Conservation (phyloP, 2,888 invertebrate genomes). For the Scaptomyza polygonia region DNA sequence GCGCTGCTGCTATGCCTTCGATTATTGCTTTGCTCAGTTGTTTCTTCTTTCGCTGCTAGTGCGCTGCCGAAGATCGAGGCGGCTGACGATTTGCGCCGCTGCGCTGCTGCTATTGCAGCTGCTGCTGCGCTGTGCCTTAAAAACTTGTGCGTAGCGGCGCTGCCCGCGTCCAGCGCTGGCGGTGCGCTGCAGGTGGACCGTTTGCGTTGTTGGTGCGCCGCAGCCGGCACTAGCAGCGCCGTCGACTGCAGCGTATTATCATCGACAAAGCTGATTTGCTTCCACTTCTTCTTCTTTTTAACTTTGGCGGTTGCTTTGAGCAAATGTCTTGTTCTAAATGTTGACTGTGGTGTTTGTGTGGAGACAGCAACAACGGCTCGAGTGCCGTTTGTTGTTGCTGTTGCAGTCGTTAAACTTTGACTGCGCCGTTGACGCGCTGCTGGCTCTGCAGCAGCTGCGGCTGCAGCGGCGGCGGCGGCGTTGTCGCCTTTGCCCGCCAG, state of each 20-base stretch:
- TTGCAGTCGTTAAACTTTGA: conserved; percentile 50
- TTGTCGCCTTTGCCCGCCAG: conserved; percentile 76
- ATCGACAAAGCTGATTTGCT: conserved; percentile 77
- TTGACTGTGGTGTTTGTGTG: conserved; percentile 47
- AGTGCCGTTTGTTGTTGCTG: conserved; percentile 32
- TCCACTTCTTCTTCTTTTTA: conserved; percentile 80
- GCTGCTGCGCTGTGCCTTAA: conserved; percentile 46
- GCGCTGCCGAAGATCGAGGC: conserved; percentile 76
- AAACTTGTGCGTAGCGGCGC: conserved; percentile 43
- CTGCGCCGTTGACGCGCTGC: conserved; percentile 70
- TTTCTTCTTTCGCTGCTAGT: conserved; percentile 44
- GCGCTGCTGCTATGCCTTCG: conserved; percentile 64
- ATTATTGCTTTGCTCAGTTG: conserved; percentile 12
- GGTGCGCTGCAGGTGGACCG: conserved; percentile 74
- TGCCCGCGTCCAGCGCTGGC: conserved; percentile 55
- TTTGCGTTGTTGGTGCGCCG: conserved; percentile 55
- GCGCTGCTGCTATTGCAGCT: not conserved
- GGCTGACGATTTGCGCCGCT: conserved; percentile 62
- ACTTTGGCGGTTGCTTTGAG: conserved; percentile 78
- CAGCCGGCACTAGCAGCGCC: conserved; percentile 46
- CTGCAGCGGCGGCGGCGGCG: conserved; percentile 45
- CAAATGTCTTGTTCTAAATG: conserved; percentile 72
- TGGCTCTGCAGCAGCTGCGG: conserved; percentile 36
- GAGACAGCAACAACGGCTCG: conserved; percentile 34
- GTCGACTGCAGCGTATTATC: conserved; percentile 54